Evolutionary conservation across 2,797 vertebrate species (phyloP).

Genomic region (Coendou prehensilis): DNA sequence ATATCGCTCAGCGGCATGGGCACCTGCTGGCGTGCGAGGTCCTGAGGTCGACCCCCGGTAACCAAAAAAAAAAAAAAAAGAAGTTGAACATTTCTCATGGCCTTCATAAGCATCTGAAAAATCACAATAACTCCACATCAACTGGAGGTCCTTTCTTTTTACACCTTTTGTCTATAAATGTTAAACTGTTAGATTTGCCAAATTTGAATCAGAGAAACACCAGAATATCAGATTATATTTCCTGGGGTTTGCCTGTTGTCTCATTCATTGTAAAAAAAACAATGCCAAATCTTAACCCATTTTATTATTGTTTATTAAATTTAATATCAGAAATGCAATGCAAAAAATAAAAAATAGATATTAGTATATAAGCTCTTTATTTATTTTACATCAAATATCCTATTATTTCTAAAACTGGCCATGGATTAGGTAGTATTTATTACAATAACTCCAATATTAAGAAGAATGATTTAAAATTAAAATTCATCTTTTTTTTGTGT

Average conservation of each 20-base stretch:
- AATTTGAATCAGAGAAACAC: conserved; percentile 46
- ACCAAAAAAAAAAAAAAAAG: too few species aligned
- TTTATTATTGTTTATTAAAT: conserved; percentile 47
- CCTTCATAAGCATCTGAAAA: neutral
- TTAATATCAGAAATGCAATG: neutral
- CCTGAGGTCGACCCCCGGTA: too few species aligned
- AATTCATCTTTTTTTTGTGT: neutral
- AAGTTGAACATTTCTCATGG: neutral
- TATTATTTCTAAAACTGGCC: conserved; percentile 27
- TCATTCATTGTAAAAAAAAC: conserved; percentile 4
- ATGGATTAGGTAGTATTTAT: neutral
- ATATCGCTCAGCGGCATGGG: too few species aligned
- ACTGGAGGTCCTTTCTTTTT: neutral
- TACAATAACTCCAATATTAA: neutral
- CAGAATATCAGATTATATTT: neutral
- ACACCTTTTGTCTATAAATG: neutral
- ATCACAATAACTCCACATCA: neutral
- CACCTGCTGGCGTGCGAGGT: too few species aligned
- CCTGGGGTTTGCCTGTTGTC: neutral
- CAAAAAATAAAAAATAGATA: conserved; percentile 2
- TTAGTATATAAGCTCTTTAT: neutral
- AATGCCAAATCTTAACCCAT: conserved; percentile 37
- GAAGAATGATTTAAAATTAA: neutral
- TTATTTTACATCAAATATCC: conserved; percentile 30
- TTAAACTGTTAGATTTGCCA: conserved; percentile 19